Evolutionary conservation across 2,888 invertebrate species (phyloP), one percentile per base, ranked within the genome.

Genomic region (Cinara cedri): DNA sequence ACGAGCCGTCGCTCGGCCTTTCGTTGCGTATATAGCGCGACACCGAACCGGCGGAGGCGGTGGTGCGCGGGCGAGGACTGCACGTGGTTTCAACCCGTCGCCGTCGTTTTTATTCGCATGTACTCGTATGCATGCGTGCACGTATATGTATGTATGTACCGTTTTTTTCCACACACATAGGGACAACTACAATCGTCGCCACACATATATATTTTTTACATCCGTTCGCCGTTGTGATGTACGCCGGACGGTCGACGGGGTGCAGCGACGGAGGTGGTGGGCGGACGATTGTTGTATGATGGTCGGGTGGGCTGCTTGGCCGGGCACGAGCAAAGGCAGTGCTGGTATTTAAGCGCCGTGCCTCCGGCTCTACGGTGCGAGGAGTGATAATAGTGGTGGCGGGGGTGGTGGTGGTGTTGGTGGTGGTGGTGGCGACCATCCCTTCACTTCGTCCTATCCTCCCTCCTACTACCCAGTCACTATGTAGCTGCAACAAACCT

Each of bases 341-440:
- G 55, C 14, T 16, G 49, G 72, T 62, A 72, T 72, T 72, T 72
- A 72, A 72, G 46, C 60, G 60, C 72, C n/a, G 46, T 46, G n/a
- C 72, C 60, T 26, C n/a, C 60, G 49, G 46, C 44, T 49, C 26
- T n/a, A 49, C 46, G 55, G 60, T 60, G 24, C 60, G 46, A 72
- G 46, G 72, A 57, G 72, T 72, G 72, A 72, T 72, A 72, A 72
- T 72, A 72, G 72, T n/a, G 71, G 54, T 42, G 55, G 55, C 54
- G 55, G 71, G 16, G 19, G 10, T 21, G 14, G 34, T 14, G n/a
- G 72, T 72, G 72, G 60, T 72, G 60, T 60, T 72, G 60, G 72
- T n/a, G 71, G 54, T 42, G 34, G 19, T 11, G 13, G 10, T 10
- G 44, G 49, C 16, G 1, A 10, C 24, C 26, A 19, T 26, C 21